Evolutionary conservation across 2,888 invertebrate species (phyloP), one percentile per base, ranked within the genome.

Genomic region (Abrostola tripartita): DNA sequence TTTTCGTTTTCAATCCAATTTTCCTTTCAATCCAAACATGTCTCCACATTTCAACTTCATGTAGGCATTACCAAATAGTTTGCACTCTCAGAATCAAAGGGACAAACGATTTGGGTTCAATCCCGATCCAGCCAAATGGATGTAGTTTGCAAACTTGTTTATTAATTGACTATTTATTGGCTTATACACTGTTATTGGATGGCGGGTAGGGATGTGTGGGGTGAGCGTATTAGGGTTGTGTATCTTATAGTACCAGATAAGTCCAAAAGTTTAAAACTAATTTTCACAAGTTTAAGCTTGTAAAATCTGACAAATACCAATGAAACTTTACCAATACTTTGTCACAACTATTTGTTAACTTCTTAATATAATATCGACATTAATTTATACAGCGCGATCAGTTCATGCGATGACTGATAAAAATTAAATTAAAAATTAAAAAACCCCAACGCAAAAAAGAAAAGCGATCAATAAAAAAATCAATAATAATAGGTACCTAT

Each of bases 101-200:
- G 61, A 55, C 65, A 47, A 61, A 56, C 9, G 59, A 53, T 60
- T 66, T 51, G 56, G 53, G 61, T 54, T 61, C 35, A 50, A 51
- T 38, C 70, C 59, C 59, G 51, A 51, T 52, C 14, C 53, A 61
- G 52, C 37, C 53, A 62, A 61, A 75, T 64, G 50, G 12, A 8
- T 38, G 44, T 61, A 73, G 64, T 76, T 41, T 7, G 12, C 49
- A 12, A 74, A 74, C 54, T 78, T 76, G 79, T 78, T 68, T 78
- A 78, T 78, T 78, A 78, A 78, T 78, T 76, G 79, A 57, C 81
- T 79, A 79, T 79, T 79, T 78, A 81, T 78, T 74, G 68, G 61
- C 68, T 68, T 67, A 69, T 76, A 66, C 60, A 67, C n/a, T 61
- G 65, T 74, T 78, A 78, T 78, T 78, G 78, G 68, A 64, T 64